Conservation (phyloP, 64 coral and sea anemone genomes). For the Actinia tenebrosa region DNA sequence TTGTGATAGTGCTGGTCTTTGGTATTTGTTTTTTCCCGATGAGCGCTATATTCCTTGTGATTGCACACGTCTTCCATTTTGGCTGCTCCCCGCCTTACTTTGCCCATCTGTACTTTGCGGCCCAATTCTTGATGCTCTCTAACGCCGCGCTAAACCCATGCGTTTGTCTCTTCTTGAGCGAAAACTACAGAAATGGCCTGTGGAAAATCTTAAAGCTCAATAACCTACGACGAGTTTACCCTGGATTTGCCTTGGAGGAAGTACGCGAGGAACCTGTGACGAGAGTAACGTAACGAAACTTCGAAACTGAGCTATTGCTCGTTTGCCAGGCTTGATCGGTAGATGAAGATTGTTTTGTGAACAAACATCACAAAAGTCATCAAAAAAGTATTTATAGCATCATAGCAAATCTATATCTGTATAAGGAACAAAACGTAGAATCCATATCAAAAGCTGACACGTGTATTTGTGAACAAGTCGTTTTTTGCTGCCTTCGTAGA, state of each 20-base stretch:
- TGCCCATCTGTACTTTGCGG: neutral
- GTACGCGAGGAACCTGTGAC: neutral
- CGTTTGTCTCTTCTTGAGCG: constrained; percentile 14
- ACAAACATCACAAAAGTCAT: neutral
- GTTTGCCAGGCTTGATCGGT: neutral
- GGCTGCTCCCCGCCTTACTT: constrained; percentile 14
- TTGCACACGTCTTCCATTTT: constrained; percentile 3
- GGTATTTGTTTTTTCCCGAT: constrained; percentile 3
- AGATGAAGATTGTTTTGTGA: neutral
- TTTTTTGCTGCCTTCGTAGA: too few species aligned
- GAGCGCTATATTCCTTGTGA: neutral
- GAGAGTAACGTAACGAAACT: neutral
- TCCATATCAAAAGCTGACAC: too few species aligned
- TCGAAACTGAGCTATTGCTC: neutral
- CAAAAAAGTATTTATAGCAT: neutral
- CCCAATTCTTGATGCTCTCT: constrained; percentile 1
- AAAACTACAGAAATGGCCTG: constrained; percentile 25
- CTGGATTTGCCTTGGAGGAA: neutral
- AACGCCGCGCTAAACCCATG: constrained; percentile 23
- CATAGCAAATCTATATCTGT: neutral
- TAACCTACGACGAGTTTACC: constrained; percentile 5
- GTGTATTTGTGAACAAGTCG: too few species aligned
- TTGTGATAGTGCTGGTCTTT: constrained; percentile 18
- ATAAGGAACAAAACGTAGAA: neutral
- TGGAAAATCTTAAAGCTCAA: neutral